Base-by-base conservation (phyloP, 1,140 invertebrate species). In the Zaprionus ghesquierei region DNA sequence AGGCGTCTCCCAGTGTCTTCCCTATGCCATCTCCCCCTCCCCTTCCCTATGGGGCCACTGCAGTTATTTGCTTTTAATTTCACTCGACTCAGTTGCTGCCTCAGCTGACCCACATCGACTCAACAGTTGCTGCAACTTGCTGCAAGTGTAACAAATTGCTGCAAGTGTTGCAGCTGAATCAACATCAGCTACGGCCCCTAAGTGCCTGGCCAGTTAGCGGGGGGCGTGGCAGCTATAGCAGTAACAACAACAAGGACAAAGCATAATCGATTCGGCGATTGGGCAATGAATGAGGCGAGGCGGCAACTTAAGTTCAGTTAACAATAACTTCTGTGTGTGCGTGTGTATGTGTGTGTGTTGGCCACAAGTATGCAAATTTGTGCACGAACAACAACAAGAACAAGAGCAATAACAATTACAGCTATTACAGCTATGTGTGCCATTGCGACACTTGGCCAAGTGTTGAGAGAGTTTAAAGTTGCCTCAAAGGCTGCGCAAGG, bases 51-150 rank as follows among this genome's bases (percentile, higher is more conserved):
- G 20, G 59, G 53, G 64, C 41, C 63, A 77, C 55, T 72, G 82
- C 71, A 79, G 82, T 69, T 87, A 89, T 87, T 87, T 87, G 79
- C 84, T 87, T 87, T 87, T 89, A 89, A 87, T 87, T 87, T 89
- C 76, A 49, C 72, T 46, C 64, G 62, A 81, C 75, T 82, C 81
- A 81, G 77, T 23, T 53, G 62, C 20, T 69, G 79, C 18, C 44
- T 31, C 59, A 51, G 75, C 72, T 86, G 82, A 87, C 82, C 84
- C 84, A 87, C 71, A 82, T 79, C 66, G 51, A 78, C 75, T 69
- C 61, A 85, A 85, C 78, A 86, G 78, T 86, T 68, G 73, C 78
- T 78, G 64, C 74, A 82, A 82, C 70, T 78, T 82, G 73, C 64
- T 63, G 54, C 44, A 54, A 59, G 73, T 68, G 68, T 62, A 87